phyloP scores from a whole-genome alignment of 2,888 invertebrate genomes.

The Molanna angustata region DNA sequence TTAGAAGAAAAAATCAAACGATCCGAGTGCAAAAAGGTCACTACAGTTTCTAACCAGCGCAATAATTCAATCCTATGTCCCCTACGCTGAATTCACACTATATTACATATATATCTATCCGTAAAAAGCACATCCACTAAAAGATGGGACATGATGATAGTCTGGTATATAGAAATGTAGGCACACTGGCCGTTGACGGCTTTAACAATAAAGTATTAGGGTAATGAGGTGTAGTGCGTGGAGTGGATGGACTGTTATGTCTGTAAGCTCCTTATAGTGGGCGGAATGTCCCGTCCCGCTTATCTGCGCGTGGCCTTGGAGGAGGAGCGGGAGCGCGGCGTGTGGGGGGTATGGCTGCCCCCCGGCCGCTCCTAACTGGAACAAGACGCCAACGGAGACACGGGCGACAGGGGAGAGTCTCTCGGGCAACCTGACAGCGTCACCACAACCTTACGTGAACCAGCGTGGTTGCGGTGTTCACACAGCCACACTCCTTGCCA shows the following conservation, averaged over 20 bases:
- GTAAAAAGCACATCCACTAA: slow-evolving; percentile 29
- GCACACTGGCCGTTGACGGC: slow-evolving; percentile 22
- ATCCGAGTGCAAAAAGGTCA: slow-evolving; percentile 27
- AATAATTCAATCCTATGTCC: slow-evolving; percentile 16
- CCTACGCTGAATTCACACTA: slow-evolving; percentile 23
- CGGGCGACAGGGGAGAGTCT: slow-evolving; percentile 81
- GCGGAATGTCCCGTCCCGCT: slow-evolving; percentile 37
- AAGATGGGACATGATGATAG: slow-evolving; percentile 14
- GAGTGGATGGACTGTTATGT: slow-evolving; percentile 17
- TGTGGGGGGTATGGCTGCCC: slow-evolving; percentile 55
- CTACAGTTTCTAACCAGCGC: slow-evolving; percentile 26
- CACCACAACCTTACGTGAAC: slow-evolving; percentile 85
- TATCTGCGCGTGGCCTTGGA: slow-evolving; percentile 56
- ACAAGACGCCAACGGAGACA: slow-evolving; percentile 86
- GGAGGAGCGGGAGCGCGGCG: slow-evolving; percentile 53
- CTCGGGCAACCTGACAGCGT: slow-evolving; percentile 89
- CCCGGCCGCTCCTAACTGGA: slow-evolving; percentile 79
- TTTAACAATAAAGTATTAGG: not conserved
- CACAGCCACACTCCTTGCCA: slow-evolving; percentile 99
- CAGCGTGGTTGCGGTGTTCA: slow-evolving; percentile 95
- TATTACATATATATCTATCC: slow-evolving; percentile 18
- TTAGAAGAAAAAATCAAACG: slow-evolving; percentile 27
- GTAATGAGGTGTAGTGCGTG: no score
- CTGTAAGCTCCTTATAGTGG: slow-evolving; percentile 15
- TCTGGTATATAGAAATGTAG: slow-evolving; percentile 23